A percentile compares a stretch with the other conserved stretches of the same genome.
These are phyloP conservation scores for Stenolophus ochropezus DNA, from an alignment of 2,888 invertebrate genomes.

Conservation along the genomic window DNA sequence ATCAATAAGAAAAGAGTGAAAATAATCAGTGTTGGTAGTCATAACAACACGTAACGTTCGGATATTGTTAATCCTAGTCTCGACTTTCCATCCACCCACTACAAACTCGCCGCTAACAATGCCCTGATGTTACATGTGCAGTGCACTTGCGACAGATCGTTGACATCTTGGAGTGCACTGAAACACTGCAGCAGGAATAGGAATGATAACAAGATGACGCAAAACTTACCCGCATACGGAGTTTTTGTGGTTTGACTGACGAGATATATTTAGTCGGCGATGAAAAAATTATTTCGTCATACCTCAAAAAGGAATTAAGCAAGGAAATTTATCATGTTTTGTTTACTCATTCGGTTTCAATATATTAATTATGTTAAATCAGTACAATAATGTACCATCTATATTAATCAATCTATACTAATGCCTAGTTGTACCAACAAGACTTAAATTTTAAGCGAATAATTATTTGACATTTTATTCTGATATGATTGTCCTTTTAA, in stretches of 20 bases:
- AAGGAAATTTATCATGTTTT: too few species aligned
- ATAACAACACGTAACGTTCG: slow-evolving; percentile 2
- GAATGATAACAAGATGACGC: slow-evolving; percentile 4
- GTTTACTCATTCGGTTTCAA: too few species aligned
- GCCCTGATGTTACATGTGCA: slow-evolving; percentile 26
- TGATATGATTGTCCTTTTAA: too few species aligned
- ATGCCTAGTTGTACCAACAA: too few species aligned
- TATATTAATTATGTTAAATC: too few species aligned
- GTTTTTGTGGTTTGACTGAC: neutral
- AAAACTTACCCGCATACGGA: neutral
- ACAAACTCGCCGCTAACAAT: neutral
- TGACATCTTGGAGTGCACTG: slow-evolving; percentile 12
- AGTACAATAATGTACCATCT: too few species aligned
- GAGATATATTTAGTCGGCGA: too few species aligned
- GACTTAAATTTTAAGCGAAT: too few species aligned
- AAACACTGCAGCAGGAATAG: neutral
- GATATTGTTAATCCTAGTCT: slow-evolving; percentile 3
- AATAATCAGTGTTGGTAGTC: neutral
- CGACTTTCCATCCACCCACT: slow-evolving; percentile 8
- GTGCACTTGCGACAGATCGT: slow-evolving; percentile 21
- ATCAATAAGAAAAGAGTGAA: neutral
- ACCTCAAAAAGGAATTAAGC: too few species aligned
- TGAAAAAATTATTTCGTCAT: neutral
- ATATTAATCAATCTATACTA: too few species aligned
- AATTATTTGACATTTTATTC: too few species aligned